These are phyloP conservation scores for Meloidogyne hapla DNA, from an alignment of 1,140 invertebrate species.

Conservation along the genomic window DNA sequence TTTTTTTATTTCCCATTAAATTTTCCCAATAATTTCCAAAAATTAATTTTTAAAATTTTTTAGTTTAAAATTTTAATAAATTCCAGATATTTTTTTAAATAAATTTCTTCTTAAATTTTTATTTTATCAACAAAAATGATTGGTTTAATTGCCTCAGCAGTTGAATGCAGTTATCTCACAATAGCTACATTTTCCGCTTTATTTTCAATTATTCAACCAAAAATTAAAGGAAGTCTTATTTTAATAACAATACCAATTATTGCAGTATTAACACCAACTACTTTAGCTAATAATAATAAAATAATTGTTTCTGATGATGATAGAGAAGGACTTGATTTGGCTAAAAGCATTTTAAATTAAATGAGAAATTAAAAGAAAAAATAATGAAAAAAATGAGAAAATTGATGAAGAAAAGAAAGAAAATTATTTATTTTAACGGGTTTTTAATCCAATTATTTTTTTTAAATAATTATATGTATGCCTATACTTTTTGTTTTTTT, in stretches of 20 bases:
- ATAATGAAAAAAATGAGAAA: too few relatives aligned
- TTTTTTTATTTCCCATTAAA: too few relatives aligned
- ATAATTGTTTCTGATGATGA: neutral
- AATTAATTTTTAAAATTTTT: too few relatives aligned
- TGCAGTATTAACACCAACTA: neutral
- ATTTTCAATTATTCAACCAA: constrained; percentile 35
- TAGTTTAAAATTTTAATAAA: too few relatives aligned
- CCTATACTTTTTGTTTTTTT: too few relatives aligned
- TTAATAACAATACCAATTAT: constrained; percentile 27
- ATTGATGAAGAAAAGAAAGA: too few relatives aligned
- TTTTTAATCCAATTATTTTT: too few relatives aligned
- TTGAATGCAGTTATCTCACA: constrained; percentile 36
- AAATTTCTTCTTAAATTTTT: neutral
- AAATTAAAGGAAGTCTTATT: constrained; percentile 35
- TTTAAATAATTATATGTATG: too few relatives aligned
- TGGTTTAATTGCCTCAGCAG: constrained; percentile 17
- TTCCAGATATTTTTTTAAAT: neutral
- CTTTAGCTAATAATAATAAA: neutral
- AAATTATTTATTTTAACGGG: too few relatives aligned
- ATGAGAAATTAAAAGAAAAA: too few relatives aligned
- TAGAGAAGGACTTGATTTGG: neutral
- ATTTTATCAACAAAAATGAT: constrained; percentile 29
- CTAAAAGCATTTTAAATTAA: constrained; percentile 1
- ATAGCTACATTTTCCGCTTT: constrained; percentile 29
- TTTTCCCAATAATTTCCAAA: too few relatives aligned